These are phyloP conservation scores for Venustoraphidia nigricollis DNA, from an alignment of 2,888 invertebrate genomes.

Conservation along the genomic window DNA sequence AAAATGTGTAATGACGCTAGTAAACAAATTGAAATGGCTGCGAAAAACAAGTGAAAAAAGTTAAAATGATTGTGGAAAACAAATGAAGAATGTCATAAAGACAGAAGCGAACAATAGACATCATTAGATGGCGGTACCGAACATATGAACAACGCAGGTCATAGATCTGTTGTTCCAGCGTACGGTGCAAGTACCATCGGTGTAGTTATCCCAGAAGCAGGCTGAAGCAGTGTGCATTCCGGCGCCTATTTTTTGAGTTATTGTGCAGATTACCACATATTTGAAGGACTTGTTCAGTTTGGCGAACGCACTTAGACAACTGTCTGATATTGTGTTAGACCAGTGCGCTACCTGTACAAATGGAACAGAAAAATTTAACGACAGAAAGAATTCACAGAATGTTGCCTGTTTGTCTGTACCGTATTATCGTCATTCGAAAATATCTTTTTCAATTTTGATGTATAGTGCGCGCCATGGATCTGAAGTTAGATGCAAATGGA, in stretches of 20 bases:
- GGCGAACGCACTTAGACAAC: slow-evolving; percentile 52
- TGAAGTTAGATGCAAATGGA: too few relatives aligned
- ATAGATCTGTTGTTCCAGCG: slow-evolving; percentile 80
- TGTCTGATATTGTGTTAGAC: slow-evolving; percentile 63
- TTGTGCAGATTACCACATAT: slow-evolving; percentile 67
- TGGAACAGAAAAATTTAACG: neutral
- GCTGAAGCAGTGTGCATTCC: slow-evolving; percentile 71
- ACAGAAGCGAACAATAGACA: neutral
- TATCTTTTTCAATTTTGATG: too few relatives aligned
- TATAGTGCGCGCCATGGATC: too few relatives aligned
- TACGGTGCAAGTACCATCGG: slow-evolving; percentile 67
- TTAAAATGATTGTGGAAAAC: neutral
- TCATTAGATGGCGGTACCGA: slow-evolving; percentile 44
- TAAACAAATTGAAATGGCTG: neutral
- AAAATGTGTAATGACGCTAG: neutral
- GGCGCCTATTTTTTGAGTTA: slow-evolving; percentile 73
- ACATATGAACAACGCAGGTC: slow-evolving; percentile 72
- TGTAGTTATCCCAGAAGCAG: slow-evolving; percentile 70
- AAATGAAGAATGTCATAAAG: neutral
- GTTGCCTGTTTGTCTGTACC: too few relatives aligned
- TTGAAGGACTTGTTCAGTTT: slow-evolving; percentile 70
- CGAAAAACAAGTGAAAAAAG: neutral
- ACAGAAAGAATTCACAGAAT: too few relatives aligned
- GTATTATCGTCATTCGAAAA: too few relatives aligned
- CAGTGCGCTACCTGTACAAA: slow-evolving; percentile 37